Evolutionary conservation across 2,888 invertebrate genomes (phyloP).

Genomic region (Rhodophaea formosa): DNA sequence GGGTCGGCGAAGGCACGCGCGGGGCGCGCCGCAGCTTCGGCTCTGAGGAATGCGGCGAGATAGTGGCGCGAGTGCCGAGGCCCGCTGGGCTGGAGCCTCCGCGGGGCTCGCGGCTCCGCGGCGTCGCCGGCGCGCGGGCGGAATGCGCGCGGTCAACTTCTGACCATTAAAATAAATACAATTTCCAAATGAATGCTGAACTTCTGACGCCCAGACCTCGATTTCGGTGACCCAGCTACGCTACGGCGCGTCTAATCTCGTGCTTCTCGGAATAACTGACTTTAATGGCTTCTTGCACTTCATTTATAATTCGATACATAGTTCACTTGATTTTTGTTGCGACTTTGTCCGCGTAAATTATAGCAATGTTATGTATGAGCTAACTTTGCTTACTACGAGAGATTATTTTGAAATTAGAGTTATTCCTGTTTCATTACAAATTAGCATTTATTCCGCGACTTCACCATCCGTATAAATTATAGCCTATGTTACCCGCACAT

Average conservation of each 20-base stretch:
- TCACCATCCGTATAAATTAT: too few species aligned
- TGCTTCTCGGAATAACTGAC: neutral
- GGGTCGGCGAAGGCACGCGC: constrained; percentile 84
- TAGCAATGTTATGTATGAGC: too few species aligned
- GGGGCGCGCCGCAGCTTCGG: constrained; percentile 70
- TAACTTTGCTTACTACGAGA: too few species aligned
- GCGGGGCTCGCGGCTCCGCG: constrained; percentile 42
- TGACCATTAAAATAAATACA: constrained; percentile 56
- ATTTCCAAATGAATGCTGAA: constrained; percentile 40
- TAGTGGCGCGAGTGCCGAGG: constrained; percentile 54
- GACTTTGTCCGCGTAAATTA: too few species aligned
- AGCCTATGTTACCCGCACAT: too few species aligned
- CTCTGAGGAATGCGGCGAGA: constrained; percentile 64
- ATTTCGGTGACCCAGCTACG: constrained; percentile 22
- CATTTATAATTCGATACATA: neutral
- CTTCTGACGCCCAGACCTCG: constrained; percentile 25
- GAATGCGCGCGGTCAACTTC: constrained; percentile 62
- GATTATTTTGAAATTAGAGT: too few species aligned
- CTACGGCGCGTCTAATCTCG: neutral
- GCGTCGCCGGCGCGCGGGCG: constrained; percentile 37
- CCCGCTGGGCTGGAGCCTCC: constrained; percentile 47
- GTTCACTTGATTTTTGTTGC: neutral
- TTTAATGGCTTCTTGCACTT: neutral
- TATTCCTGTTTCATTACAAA: too few species aligned
- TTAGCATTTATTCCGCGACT: too few species aligned